A percentile compares a stretch with the other conserved stretches of the same genome.
Conservation (phyloP, 2,113 vertebrate species). For the Aix galericulata region DNA sequence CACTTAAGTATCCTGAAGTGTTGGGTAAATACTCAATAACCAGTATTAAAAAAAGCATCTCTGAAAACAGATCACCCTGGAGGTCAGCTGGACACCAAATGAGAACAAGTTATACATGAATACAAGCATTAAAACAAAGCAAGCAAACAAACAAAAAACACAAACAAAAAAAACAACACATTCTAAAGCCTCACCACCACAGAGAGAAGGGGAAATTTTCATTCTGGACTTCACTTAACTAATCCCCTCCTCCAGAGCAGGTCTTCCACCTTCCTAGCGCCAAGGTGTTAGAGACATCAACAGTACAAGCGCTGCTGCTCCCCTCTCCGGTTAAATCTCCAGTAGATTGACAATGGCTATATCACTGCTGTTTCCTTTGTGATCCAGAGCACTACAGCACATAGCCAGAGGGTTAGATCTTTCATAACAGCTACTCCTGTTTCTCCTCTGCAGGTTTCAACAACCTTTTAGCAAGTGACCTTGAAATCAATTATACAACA, state of each 20-base stretch:
- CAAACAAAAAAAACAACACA: background rate
- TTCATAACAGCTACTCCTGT: background rate
- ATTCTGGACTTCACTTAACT: background rate
- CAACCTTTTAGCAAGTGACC: background rate
- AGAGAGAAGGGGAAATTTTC: background rate
- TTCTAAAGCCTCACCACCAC: background rate
- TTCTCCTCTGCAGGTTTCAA: background rate
- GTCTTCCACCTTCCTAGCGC: background rate
- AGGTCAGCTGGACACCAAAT: background rate
- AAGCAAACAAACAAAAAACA: too few species aligned
- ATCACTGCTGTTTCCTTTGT: rapidly evolving
- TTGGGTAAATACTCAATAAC: background rate
- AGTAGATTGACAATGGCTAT: background rate
- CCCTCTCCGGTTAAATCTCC: background rate
- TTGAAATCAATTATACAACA: constrained; percentile 24
- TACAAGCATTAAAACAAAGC: background rate
- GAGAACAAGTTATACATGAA: background rate
- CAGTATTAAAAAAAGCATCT: background rate
- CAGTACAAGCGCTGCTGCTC: background rate
- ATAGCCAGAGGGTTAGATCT: background rate
- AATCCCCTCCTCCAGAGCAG: background rate
- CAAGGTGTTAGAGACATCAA: background rate
- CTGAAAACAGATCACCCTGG: background rate
- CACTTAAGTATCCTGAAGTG: too few species aligned
- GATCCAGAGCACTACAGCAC: background rate